These are phyloP conservation scores for Zootoca vivipara DNA, from an alignment of 2,113 vertebrate species.

Conservation along the genomic window DNA sequence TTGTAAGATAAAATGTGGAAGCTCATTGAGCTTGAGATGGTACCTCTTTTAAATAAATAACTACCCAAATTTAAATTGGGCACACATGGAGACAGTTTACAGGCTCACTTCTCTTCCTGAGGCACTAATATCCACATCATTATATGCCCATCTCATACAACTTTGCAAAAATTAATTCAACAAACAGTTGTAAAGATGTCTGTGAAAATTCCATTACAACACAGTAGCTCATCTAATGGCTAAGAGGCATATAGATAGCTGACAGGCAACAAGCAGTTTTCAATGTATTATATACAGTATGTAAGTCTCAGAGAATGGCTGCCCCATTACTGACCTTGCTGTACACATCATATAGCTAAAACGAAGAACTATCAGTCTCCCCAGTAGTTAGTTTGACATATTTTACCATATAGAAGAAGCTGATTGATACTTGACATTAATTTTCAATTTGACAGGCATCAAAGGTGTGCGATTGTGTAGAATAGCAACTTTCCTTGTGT, in stretches of 20 bases:
- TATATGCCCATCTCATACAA: background rate
- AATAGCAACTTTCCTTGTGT: slow-evolving; percentile 63
- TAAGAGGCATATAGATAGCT: background rate
- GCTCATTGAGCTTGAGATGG: background rate
- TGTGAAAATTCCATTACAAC: background rate
- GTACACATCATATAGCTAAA: background rate
- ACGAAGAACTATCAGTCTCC: slow-evolving; percentile 17
- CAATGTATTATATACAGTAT: background rate
- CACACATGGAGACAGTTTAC: accelerated
- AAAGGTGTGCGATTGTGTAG: slow-evolving; percentile 51
- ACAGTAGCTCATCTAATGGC: background rate
- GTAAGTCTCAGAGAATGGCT: background rate
- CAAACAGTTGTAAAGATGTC: background rate
- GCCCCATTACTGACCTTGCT: accelerated
- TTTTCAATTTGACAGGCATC: slow-evolving; percentile 36
- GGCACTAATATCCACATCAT: background rate
- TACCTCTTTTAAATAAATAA: background rate
- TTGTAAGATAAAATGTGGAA: background rate
- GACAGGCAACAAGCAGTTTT: background rate
- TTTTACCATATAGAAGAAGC: slow-evolving; percentile 20
- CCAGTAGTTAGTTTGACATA: slow-evolving; percentile 17
- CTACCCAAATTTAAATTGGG: slow-evolving; percentile 10
- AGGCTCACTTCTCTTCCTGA: background rate
- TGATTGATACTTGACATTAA: slow-evolving; percentile 52
- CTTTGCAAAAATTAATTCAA: background rate